These are phyloP conservation scores for Cecidostiba fungosa DNA, from an alignment of 2,888 invertebrate species.

Conservation along the genomic window DNA sequence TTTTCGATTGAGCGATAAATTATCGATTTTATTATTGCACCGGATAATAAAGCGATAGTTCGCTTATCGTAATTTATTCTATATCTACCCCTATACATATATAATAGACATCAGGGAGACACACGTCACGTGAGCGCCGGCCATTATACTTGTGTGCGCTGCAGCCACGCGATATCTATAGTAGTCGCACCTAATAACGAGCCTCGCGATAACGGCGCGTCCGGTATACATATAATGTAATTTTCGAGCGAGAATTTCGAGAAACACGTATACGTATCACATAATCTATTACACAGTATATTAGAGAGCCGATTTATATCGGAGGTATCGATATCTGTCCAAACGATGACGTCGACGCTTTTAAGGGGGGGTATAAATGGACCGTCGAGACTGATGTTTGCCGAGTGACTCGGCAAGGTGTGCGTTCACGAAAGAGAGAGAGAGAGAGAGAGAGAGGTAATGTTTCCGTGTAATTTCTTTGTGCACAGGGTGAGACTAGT, in stretches of 20 bases:
- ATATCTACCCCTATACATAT: not conserved
- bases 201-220: constrained; percentile 62
- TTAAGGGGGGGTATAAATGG: constrained; percentile 38
- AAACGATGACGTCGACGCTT: constrained; percentile 50
- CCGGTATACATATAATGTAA: constrained; percentile 15
- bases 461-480: constrained; percentile 43
- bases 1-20: constrained; percentile 56
- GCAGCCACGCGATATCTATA: constrained; percentile 70
- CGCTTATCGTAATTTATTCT: constrained; percentile 61
- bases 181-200: constrained; percentile 77
- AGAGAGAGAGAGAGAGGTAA: constrained; percentile 11
- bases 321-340: constrained; percentile 55
- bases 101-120: constrained; percentile 23
- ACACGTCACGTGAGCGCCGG: constrained; percentile 72
- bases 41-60: constrained; percentile 62
- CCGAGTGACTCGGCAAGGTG: constrained; percentile 69
- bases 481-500: constrained; percentile 1
- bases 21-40: constrained; percentile 46
- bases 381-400: constrained; percentile 68
- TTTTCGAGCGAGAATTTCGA: constrained; percentile 28
- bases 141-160: constrained; percentile 72
- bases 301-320: constrained; percentile 39
- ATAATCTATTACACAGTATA: constrained; percentile 1
- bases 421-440: too few relatives aligned
- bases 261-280: not conserved